phyloP scores from a whole-genome alignment of 2,797 vertebrate genomes.

The Aplochiton taeniatus region DNA sequence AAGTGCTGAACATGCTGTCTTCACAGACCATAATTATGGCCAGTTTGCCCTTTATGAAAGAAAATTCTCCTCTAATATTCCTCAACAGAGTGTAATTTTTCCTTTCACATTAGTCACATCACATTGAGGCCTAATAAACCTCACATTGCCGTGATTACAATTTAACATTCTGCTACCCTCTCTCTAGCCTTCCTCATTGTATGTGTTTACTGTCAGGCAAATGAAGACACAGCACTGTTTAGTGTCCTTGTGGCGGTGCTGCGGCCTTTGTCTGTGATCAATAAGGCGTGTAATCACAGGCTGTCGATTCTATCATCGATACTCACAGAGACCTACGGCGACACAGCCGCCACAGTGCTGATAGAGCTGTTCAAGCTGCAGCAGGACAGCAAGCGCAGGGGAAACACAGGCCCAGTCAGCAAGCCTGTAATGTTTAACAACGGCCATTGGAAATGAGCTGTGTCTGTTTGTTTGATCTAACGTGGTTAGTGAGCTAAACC shows the following conservation, averaged over 20 bases:
- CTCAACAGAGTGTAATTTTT: too few species aligned
- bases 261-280: conserved; percentile 50
- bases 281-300: conserved; percentile 59
- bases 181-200: conserved; percentile 23
- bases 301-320: conserved; percentile 50
- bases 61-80: too few species aligned
- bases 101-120: too few species aligned
- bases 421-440: too few species aligned
- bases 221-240: conserved; percentile 45
- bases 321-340: conserved; percentile 11
- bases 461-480: too few species aligned
- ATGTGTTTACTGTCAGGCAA: conserved; percentile 49
- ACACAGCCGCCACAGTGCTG: neutral
- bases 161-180: conserved; percentile 15
- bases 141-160: neutral
- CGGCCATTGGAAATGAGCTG: too few species aligned
- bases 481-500: too few species aligned
- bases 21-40: neutral
- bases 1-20: too few species aligned
- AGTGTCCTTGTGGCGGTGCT: conserved; percentile 20
- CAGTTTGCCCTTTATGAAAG: neutral
- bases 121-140: too few species aligned
- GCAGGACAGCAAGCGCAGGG: too few species aligned
- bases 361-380: neutral
- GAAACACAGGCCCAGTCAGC: too few species aligned